Evolutionary conservation across 2,113 vertebrate species (phyloP).

Genomic region (Psephotus haematonotus): DNA sequence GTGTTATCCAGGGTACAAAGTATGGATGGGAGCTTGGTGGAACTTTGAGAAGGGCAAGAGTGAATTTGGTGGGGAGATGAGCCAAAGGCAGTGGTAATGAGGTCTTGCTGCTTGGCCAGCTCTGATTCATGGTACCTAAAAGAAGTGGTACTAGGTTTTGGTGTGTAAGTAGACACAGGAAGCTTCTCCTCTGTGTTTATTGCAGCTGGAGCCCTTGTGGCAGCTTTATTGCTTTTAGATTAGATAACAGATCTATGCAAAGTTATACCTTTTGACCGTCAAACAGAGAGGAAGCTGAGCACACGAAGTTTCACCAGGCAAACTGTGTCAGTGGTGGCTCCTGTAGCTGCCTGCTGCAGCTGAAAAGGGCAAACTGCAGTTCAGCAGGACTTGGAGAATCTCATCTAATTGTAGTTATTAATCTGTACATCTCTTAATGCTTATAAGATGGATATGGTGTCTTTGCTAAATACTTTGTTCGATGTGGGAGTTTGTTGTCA

Average conservation of each 20-base stretch:
- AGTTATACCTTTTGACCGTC: neutral
- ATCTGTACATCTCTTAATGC: neutral
- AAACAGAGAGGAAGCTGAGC: neutral
- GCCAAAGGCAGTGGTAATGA: neutral
- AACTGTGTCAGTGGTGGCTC: neutral
- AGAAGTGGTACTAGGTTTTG: neutral
- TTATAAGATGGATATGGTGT: neutral
- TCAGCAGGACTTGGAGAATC: neutral
- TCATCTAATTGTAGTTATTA: neutral
- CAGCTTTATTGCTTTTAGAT: neutral
- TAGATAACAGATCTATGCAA: neutral
- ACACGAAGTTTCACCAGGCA: neutral
- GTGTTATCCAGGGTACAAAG: neutral
- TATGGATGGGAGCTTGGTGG: neutral
- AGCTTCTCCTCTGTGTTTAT: rapidly evolving
- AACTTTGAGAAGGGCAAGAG: neutral
- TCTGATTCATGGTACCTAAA: neutral
- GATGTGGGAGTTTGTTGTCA: neutral
- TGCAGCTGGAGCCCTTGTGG: neutral
- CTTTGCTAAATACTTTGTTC: neutral
- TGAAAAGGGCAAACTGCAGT: neutral
- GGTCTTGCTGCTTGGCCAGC: neutral
- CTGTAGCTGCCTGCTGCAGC: neutral
- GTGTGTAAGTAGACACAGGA: neutral
- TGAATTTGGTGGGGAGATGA: neutral